Conservation (phyloP, 2,113 vertebrate species). For the Opisthocomus hoazin region DNA sequence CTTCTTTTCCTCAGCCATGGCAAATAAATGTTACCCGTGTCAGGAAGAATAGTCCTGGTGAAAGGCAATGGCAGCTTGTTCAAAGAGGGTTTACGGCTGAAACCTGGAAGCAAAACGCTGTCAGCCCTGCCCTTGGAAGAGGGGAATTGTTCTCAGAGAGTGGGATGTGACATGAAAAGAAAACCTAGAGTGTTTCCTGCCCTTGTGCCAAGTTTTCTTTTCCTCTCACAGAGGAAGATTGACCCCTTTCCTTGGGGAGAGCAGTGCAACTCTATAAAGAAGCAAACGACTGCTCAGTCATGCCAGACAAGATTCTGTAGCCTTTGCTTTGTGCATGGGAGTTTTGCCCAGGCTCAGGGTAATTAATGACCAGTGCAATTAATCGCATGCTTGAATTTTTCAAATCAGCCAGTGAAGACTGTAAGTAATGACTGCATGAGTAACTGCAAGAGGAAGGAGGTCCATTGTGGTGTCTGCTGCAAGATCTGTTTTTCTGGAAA, state of each 20-base stretch:
- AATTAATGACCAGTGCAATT: neutral
- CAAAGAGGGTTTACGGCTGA: neutral
- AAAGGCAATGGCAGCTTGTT: neutral
- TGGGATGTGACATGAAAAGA: neutral
- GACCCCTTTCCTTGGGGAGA: neutral
- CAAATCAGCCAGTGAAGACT: neutral
- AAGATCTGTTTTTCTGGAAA: constrained; percentile 13
- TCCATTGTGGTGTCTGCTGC: constrained; percentile 5
- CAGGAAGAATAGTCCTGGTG: neutral
- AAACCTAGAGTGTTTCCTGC: neutral
- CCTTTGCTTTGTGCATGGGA: neutral
- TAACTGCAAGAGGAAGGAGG: neutral
- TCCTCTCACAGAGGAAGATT: neutral
- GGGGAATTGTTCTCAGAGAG: neutral
- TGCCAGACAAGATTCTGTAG: neutral
- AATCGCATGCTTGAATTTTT: neutral
- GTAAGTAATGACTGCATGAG: neutral
- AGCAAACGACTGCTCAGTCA: neutral
- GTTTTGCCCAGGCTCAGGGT: neutral
- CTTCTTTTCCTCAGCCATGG: neutral
- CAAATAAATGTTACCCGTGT: neutral
- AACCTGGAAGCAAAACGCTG: neutral
- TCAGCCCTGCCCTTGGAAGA: neutral
- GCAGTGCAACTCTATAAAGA: neutral
- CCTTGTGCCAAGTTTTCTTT: neutral